A percentile compares a stretch with the other conserved stretches of the same genome.
phyloP scores from a whole-genome alignment of 2,113 vertebrate genomes.

The Podilymbus podiceps region DNA sequence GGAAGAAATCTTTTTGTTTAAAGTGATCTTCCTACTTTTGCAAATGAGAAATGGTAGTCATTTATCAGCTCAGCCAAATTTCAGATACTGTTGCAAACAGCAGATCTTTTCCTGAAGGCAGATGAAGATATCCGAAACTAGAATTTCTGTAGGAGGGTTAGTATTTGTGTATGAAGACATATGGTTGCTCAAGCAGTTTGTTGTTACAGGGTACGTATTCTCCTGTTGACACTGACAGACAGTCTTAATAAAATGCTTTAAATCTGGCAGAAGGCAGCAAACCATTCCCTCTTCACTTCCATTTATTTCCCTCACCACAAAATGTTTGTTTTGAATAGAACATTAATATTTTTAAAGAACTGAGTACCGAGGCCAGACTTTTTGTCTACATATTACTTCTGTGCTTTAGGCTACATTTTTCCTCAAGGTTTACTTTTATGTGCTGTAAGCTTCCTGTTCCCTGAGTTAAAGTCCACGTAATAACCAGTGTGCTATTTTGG shows the following conservation, averaged over 20 bases:
- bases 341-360: constrained; percentile 1
- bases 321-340: not conserved
- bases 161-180: constrained; percentile 49
- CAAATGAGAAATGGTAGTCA: constrained; percentile 36
- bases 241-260: not conserved
- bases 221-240: constrained; percentile 48
- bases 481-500: not conserved
- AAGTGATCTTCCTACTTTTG: not conserved
- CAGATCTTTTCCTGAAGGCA: constrained; percentile 50
- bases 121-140: constrained; percentile 13
- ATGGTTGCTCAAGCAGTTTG: constrained; percentile 32
- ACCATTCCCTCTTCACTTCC: not conserved
- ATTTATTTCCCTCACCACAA: not conserved
- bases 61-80: constrained; percentile 48
- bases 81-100: constrained; percentile 14
- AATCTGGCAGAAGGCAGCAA: constrained; percentile 27
- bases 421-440: not conserved
- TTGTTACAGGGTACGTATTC: constrained; percentile 13
- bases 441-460: not conserved
- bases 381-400: not conserved
- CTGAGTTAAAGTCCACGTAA: not conserved
- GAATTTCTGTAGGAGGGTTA: constrained; percentile 52
- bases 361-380: not conserved
- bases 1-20: not conserved
- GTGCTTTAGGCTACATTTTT: not conserved